A percentile compares a stretch with the other conserved stretches of the same genome.
These are phyloP conservation scores for Zaprionus lineosus DNA, from an alignment of 2,888 invertebrate genomes.

Conservation along the genomic window DNA sequence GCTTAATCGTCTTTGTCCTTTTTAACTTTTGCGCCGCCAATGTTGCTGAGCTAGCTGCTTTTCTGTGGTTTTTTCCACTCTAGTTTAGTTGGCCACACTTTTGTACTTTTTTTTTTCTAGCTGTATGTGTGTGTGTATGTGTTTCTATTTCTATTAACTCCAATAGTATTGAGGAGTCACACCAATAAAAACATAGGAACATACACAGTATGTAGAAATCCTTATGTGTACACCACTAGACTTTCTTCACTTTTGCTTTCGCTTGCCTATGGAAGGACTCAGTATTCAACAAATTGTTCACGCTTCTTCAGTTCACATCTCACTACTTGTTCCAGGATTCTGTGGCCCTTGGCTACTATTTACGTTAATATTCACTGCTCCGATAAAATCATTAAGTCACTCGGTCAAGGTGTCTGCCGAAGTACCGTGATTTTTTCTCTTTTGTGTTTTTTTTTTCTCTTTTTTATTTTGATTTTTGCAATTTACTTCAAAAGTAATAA, in stretches of 20 bases:
- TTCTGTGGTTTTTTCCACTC: conserved; percentile 46
- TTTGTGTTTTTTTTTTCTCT: too few relatives aligned
- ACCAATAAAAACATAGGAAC: conserved; percentile 18
- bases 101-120: conserved; percentile 15
- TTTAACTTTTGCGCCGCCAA: conserved; percentile 77
- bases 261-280: conserved; percentile 26
- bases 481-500: not conserved
- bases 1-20: conserved; percentile 75
- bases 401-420: too few relatives aligned
- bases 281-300: conserved; percentile 76
- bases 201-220: not conserved
- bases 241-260: conserved; percentile 68
- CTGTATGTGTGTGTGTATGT: conserved; percentile 40
- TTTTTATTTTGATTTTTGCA: too few relatives aligned
- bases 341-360: conserved; percentile 43
- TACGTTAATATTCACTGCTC: conserved; percentile 54
- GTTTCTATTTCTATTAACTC: conserved; percentile 55
- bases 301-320: conserved; percentile 38
- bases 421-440: too few relatives aligned
- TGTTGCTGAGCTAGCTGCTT: conserved; percentile 48
- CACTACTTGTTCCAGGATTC: conserved; percentile 19
- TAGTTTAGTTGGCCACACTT: conserved; percentile 51
- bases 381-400: too few relatives aligned
- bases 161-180: conserved; percentile 50
- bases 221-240: not conserved